Evolutionary conservation across 2,113 vertebrate species (phyloP).

Genomic region (Urocitellus parryii): DNA sequence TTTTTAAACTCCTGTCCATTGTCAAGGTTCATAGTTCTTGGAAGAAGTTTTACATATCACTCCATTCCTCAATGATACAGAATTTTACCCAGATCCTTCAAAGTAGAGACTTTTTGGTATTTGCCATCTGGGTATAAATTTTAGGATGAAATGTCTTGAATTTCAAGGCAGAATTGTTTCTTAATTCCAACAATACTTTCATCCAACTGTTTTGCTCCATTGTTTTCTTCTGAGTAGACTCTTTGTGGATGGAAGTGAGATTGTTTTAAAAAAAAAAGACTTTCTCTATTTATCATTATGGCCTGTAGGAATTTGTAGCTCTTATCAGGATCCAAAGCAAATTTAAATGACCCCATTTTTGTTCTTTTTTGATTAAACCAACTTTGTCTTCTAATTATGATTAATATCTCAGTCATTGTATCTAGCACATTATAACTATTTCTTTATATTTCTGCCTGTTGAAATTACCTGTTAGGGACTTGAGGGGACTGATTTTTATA

Average conservation of each 20-base stretch:
- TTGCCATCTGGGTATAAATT: not conserved
- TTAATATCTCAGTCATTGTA: not conserved
- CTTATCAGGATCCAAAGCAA: not conserved
- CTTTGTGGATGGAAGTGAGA: too few species aligned
- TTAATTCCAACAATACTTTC: too few species aligned
- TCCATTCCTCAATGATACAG: not conserved
- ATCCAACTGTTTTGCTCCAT: too few species aligned
- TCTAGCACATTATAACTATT: not conserved
- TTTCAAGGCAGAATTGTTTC: too few species aligned
- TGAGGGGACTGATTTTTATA: not conserved
- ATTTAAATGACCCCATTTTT: not conserved
- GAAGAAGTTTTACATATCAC: not conserved
- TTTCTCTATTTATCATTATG: too few species aligned
- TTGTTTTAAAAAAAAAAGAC: too few species aligned
- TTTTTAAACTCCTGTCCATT: not conserved
- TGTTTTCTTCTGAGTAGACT: too few species aligned
- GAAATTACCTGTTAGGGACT: not conserved
- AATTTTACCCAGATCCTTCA: not conserved
- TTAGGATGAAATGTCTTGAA: not conserved
- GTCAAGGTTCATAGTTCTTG: not conserved
- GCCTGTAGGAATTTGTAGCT: too few species aligned
- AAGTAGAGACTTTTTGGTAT: not conserved
- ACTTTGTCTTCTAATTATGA: not conserved
- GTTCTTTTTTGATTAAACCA: not conserved
- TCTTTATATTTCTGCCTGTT: not conserved